Evolutionary conservation across 2,797 vertebrate genomes (phyloP).

Genomic region (Phoxinus dragarum): DNA sequence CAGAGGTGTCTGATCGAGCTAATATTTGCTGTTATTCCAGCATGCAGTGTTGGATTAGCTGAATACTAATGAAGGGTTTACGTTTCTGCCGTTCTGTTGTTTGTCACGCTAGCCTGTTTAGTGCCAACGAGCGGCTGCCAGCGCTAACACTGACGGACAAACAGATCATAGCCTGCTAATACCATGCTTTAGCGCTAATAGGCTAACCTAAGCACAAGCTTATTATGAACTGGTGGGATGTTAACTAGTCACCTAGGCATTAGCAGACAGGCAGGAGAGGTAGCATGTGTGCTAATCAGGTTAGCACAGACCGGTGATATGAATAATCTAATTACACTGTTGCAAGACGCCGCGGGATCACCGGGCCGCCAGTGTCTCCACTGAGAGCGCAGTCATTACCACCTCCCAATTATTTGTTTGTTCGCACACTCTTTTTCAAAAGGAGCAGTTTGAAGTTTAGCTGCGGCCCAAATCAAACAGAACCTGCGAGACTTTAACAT

Average conservation of each 20-base stretch:
- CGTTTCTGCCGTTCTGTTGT: conserved; percentile 68
- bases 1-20: conserved; percentile 34
- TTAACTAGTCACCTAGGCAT: conserved; percentile 71
- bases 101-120: conserved; percentile 59
- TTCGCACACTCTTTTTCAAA: conserved; percentile 16
- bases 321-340: conserved; percentile 68
- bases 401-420: conserved; percentile 51
- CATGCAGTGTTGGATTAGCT: conserved; percentile 69
- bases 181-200: conserved; percentile 71
- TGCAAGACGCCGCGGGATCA: conserved; percentile 57
- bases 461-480: conserved; percentile 2
- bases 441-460: conserved; percentile 50
- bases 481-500: conserved; percentile 26
- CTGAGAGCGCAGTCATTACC: conserved; percentile 58
- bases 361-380: conserved; percentile 49
- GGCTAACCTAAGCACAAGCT: conserved; percentile 70
- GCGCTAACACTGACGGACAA: conserved; percentile 67
- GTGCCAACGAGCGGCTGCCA: conserved; percentile 39
- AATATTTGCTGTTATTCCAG: conserved; percentile 61
- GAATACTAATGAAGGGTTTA: conserved; percentile 73
- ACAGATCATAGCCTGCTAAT: conserved; percentile 68
- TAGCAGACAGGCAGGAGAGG: conserved; percentile 55
- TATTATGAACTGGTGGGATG: conserved; percentile 73
- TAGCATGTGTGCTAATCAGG: conserved; percentile 66
- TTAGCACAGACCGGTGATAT: conserved; percentile 65